Base-by-base conservation (phyloP, 1,140 invertebrate genomes). In the Zaprionus africanus region DNA sequence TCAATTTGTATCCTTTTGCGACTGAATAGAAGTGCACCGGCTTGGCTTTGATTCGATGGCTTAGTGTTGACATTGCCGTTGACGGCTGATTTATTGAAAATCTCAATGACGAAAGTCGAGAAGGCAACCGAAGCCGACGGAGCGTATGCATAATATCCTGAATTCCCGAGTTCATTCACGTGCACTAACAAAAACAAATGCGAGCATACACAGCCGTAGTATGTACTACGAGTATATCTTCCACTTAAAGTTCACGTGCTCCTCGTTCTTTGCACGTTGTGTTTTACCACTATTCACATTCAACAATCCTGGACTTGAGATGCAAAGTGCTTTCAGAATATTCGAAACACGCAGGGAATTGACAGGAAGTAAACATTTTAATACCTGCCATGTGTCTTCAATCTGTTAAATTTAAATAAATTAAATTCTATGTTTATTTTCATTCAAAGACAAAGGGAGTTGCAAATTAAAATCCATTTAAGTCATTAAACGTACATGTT, bases 41-140 rank as follows among this genome's bases (percentile, higher is more conserved):
- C 64, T 46, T 49, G 79, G 57, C 77, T 83, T 79, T 87, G 83
- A 87, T 87, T 88, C 78, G 73, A 75, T 67, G 75, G 81, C 74
- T 84, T 85, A 81, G 78, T 62, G 69, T 56, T 78, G 81, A 80
- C 82, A 81, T 66, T 75, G 62, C 76, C 71, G 68, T 73, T 74
- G 69, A 82, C 70, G 80, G 43, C 67, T 59, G 70, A 57, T 79
- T 78, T 79, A 88, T 87, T 82, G 76, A 79, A 80, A 73, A 78
- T 57, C 71, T 53, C 68, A 64, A 66, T 75, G 49, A 49, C 1
- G 19, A 24, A 51, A 51, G 19, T 12, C 19, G 46, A 51, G 19
- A 51, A 51, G 46, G 17, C 22, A 60, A 43, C 36, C 36, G 13
- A 76, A 51, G 41, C 38, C 49, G 62, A 59, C n/a, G n/a, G 49